These are phyloP conservation scores for Drosophila pseudotakahashii DNA, from an alignment of 2,888 invertebrate species.

Conservation along the genomic window DNA sequence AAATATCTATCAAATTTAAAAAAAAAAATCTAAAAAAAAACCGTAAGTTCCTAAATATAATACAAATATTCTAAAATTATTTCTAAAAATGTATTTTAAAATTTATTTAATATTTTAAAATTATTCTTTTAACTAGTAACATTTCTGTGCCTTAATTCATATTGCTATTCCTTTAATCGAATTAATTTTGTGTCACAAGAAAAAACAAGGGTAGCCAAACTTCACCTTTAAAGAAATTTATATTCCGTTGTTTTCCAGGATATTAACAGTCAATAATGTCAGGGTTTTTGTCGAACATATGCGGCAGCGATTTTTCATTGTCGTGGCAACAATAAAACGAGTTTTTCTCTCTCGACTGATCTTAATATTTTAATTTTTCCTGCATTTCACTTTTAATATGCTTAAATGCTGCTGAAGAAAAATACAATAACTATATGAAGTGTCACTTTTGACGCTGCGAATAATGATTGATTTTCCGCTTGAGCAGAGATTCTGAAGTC, in stretches of 20 bases:
- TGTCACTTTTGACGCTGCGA: slow-evolving; percentile 23
- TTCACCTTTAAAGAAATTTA: neutral
- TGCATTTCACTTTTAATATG: slow-evolving; percentile 50
- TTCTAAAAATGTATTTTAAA: too few species aligned
- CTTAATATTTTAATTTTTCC: slow-evolving; percentile 28
- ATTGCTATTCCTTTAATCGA: too few species aligned
- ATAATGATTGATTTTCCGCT: slow-evolving; percentile 36
- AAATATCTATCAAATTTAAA: too few species aligned
- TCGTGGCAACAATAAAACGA: slow-evolving; percentile 52
- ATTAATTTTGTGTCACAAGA: too few species aligned
- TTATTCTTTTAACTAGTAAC: too few species aligned
- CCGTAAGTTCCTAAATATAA: too few species aligned
- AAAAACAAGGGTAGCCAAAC: neutral
- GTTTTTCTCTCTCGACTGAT: slow-evolving; percentile 18
- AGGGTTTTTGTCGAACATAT: slow-evolving; percentile 69
- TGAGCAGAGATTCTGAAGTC: neutral
- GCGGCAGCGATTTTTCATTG: slow-evolving; percentile 66
- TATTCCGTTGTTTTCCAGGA: slow-evolving; percentile 41
- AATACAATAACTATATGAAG: slow-evolving; percentile 27
- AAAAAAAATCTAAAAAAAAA: too few species aligned
- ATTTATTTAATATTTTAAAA: too few species aligned
- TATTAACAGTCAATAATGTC: slow-evolving; percentile 76
- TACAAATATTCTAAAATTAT: too few species aligned
- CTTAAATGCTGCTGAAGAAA: slow-evolving; percentile 27
- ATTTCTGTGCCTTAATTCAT: too few species aligned